phyloP scores from a whole-genome alignment of 2,797 vertebrate genomes.

The Gymnoscopelus microlampas region DNA sequence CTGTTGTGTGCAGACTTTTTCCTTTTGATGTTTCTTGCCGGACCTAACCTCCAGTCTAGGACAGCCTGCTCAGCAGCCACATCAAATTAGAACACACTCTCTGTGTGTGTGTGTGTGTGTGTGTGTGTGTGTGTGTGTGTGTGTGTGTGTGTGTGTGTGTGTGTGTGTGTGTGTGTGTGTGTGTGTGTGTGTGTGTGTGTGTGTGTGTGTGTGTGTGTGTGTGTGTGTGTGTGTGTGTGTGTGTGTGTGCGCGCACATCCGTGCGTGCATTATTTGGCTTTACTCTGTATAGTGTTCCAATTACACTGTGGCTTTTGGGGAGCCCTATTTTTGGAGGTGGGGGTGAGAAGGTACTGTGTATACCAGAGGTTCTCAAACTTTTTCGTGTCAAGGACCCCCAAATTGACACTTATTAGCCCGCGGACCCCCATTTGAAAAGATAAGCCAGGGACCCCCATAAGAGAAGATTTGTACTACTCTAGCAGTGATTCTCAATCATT shows the following conservation, averaged over 20 bases:
- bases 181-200: conserved; percentile 13
- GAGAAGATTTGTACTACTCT: no score
- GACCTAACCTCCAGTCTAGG: conserved; percentile 39
- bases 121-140: conserved; percentile 5
- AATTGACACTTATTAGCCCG: no score
- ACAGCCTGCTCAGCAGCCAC: conserved; percentile 49
- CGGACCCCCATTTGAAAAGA: no score
- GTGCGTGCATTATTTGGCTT: background rate
- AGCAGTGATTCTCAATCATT: no score
- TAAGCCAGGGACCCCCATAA: no score
- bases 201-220: conserved; percentile 7
- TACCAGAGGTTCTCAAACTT: no score
- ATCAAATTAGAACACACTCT: conserved; percentile 44
- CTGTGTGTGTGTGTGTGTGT: conserved; percentile 7
- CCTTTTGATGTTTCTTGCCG: background rate
- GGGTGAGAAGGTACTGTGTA: no score
- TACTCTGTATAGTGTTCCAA: no score
- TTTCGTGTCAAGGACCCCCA: no score
- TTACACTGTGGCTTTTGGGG: no score
- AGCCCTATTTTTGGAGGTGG: no score
- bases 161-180: background rate
- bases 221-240: background rate
- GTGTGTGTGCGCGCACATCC: conserved; percentile 29
- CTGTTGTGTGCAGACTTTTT: no score
- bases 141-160: conserved; percentile 9